A percentile compares a stretch with the other conserved stretches of the same genome.
Conservation (phyloP, 2,113 vertebrate species). For the Tragelaphus imberbis region DNA sequence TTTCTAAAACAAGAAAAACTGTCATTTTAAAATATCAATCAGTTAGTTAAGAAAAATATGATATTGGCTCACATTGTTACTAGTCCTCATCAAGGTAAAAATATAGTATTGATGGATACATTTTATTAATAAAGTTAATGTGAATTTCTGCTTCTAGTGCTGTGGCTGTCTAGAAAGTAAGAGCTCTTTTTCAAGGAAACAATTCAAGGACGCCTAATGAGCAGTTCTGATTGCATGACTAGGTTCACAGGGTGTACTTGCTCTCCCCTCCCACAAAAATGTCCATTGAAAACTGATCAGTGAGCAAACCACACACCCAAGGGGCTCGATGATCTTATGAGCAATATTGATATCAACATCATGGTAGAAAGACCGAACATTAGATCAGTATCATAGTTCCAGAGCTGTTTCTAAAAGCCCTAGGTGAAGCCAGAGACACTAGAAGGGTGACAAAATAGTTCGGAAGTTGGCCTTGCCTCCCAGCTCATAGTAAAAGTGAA, state of each 20-base stretch:
- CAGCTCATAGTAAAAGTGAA: neutral
- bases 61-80: neutral
- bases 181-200: neutral
- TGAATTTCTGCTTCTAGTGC: neutral
- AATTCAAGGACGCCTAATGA: neutral
- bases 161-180: neutral
- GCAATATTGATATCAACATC: neutral
- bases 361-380: neutral
- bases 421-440: neutral
- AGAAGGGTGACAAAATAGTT: neutral
- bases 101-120: neutral
- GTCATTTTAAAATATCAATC: neutral
- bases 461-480: neutral
- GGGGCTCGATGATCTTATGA: neutral
- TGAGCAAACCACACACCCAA: neutral
- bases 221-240: neutral
- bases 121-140: constrained; percentile 35
- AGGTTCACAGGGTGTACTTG: neutral
- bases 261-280: neutral
- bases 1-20: constrained; percentile 14
- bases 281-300: neutral
- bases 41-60: neutral
- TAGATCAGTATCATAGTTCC: neutral
- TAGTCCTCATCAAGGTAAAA: neutral
- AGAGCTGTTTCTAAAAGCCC: neutral